Evolutionary conservation across 2,888 invertebrate species (phyloP), one percentile per base, ranked within the genome.

Genomic region (Eupithecia insigniata): DNA sequence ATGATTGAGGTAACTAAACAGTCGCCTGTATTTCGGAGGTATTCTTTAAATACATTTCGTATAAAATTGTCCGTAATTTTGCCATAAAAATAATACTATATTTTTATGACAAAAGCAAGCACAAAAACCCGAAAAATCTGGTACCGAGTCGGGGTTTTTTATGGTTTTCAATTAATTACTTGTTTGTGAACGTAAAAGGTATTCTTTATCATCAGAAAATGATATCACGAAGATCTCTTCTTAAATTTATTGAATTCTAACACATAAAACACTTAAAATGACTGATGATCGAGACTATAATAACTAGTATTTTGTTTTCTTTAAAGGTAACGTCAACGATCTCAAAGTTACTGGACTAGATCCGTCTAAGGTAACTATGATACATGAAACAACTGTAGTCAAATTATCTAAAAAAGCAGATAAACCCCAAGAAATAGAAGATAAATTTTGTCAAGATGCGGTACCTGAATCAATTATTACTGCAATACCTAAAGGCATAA

Each of bases 261-360:
- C 39, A 43, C 0, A 18, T 18, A 1, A 43, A 18, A 39, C 7
- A 43, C 43, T 43, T 18, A 43, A 43, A 43, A 43, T 43, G 18
- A 5, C 18, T n/a, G n/a, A 43, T 7, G 43, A 43, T 55, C 14
- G 14, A 55, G 14, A 55, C 26, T 55, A 46, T 70, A 66, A 70
- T 70, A 66, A 70, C 22, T 66, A 70, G 34, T 34, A 66, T 22
- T 66, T 65, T 70, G 61, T 70, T 73, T 70, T 68, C 51, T 73
- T 73, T 71, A 51, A 70, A 73, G 73, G 70, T 73, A 12, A 65
- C 70, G 39, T 46, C 70, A 36, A 18, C 73, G 62, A 58, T n/a
- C 18, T 18, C 70, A 60, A 43, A 65, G 26, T n/a, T n/a, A 26
- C 66, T 60, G 67, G 70, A 64, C 5, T 60, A 60, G 67, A 65